Evolutionary conservation across 2,797 vertebrate genomes (phyloP), one percentile per base, ranked within the genome.

Genomic region (Notolabrus celidotus): DNA sequence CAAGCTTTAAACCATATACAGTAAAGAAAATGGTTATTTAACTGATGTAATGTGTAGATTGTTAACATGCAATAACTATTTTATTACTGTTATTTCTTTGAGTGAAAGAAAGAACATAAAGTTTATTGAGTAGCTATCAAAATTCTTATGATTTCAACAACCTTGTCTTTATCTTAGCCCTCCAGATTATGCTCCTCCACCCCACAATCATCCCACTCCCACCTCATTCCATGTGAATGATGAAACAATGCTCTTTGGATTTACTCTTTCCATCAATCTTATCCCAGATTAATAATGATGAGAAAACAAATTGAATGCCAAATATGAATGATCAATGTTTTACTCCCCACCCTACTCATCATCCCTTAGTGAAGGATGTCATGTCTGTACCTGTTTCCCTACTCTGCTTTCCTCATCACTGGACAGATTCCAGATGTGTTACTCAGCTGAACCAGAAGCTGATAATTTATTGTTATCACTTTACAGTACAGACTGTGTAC

Each of bases 141-240:
- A 41, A 55, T n/a, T 52, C 29, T 25, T 29, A 11, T 38, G 2
- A 53, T 12, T 65, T 8, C 16, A 43, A 5, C 22, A 53, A 16
- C 4, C 51, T 58, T 53, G 3, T 11, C 8, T 36, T 6, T 25
- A 0, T 20, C n/a, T 43, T 4, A 39, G 45, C 31, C 45, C 0
- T 15, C 10, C n/a, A 67, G 41, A 60, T 59, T 47, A 41, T 12
- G 5, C 10, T 50, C 10, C 10, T 43, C 14, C 41, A 57, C 14
- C 5, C 7, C 10, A 50, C 8, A 12, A 54, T 47, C 33, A 15
- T 3, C 7, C 23, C 27, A 10, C 61, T 52, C 67, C 33, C 8
- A 27, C 34, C 34, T 14, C 14, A 61, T 74, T 64, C 47, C 61
- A 47, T 10, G 16, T 1, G 43, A 62, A 62, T 12, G 16, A n/a